Base-by-base conservation (phyloP, 2,888 invertebrate genomes). In the Bembecia ichneumoniformis region DNA sequence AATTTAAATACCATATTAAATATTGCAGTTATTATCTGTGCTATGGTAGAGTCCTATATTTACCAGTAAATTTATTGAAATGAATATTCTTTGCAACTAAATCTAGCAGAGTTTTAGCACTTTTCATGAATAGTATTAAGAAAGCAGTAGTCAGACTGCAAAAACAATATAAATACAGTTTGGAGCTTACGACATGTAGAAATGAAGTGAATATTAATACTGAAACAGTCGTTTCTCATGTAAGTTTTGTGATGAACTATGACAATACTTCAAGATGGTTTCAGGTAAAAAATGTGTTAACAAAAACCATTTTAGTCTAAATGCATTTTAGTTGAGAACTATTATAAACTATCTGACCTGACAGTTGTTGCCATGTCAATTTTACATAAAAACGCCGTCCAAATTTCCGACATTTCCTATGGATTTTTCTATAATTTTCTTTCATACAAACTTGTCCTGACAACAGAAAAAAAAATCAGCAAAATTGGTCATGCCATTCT, bases 1-100 rank as follows among this genome's bases (percentile, higher is more conserved):
- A 15, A 44, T 2, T 44, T 44, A 15, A 11, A 44, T 7, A 16
- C 44, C 10, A 44, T 44, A 15, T 44, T 44, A 3, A 71, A 72
- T 47, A 55, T 69, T 9, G 59, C 69, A 3, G 63, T 77, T 13
- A 58, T 74, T 20, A 20, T 75, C 4, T 60, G 74, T 43, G 64
- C 71, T 10, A 66, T 75, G 45, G 55, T 77, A 2, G 77, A 78
- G 55, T 65, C 71, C 0, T 74, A 75, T 51, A 54, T 74, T 50
- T 69, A 70, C 74, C 74, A 3, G 64, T 74, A 46, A 61, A 68
- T 4, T 51, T 79, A 20, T 55, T 77, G 28, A 77, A 74, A 56
- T 77, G 75, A 71, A 64, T 79, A 51, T 55, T 77, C 17, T 55
- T 77, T 2, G 47, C 71, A 3, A 64, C 67, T 9, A 75, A 71